Base-by-base conservation (phyloP, 2,797 vertebrate genomes). In the Tenualosa thibaudeaui region DNA sequence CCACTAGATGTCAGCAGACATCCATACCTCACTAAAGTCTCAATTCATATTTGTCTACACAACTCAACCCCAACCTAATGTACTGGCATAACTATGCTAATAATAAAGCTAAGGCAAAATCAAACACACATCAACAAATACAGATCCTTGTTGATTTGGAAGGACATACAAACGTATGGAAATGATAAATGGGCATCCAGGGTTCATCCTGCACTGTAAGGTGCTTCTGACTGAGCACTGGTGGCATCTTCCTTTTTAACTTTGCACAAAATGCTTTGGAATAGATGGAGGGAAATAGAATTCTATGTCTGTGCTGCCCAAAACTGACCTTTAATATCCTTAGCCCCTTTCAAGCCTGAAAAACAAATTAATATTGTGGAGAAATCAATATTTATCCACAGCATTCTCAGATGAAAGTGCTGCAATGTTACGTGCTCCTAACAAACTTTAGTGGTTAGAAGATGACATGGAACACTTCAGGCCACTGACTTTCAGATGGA, bases 1-100 rank as follows among this genome's bases (percentile, higher is more conserved):
- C 92, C 94, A 94, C 94, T 92, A 95, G 95, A 91, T 93, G 95
- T 89, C 94, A 94, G 89, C 26, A 85, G 91, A 60, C 43, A 83
- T 81, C 88, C 87, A 88, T 54, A 1, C 6, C 22, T 15, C 5
- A 43, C 31, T 4, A 22, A 40, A 17, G 15, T 54, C 54, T 56
- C 54, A 19, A 3, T 56, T 22, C 1, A 56, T 6, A 3, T 0
- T 22, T 22, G 12, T 60, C 56, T 60, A 22, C 37, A 19, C 17
- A 0, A 43, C 26, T 40, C 68, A 75, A 40, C 15, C 17, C 37
- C 68, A 43, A 37, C 68, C 68, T 75, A 37, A 19, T 71, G 31
- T 5, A 7, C 5, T 19, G 37, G 0, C 5, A 19, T 17, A 43
- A 75, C 0, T 60, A 1, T 5, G 3, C 54, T 8, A 8, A 49